phyloP scores from a whole-genome alignment of 1,140 invertebrate genomes.

The Bactericera cockerelli region DNA sequence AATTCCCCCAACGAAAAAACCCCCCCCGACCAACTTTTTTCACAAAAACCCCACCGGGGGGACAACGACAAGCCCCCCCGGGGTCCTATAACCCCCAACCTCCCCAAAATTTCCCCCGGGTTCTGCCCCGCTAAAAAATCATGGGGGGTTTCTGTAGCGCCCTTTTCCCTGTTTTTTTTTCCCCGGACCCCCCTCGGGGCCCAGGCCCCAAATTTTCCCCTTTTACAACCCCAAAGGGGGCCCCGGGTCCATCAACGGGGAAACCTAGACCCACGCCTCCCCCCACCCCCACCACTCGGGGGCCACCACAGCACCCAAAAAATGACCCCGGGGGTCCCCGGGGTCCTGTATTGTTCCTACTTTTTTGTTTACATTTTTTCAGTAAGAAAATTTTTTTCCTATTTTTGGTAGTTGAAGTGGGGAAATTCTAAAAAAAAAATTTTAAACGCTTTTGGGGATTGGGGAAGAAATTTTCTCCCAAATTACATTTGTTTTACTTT shows the following conservation, averaged over 20 bases:
- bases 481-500: no score
- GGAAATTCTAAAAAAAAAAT: no score
- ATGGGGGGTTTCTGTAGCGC: constrained; percentile 64
- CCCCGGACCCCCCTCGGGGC: constrained; percentile 53
- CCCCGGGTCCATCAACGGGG: constrained; percentile 24
- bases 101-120: constrained; percentile 57
- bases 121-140: constrained; percentile 60
- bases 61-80: constrained; percentile 19
- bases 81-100: constrained; percentile 20
- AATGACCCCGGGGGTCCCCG: constrained; percentile 65
- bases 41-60: no score
- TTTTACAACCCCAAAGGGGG: constrained; percentile 58
- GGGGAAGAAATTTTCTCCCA: no score
- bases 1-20: constrained; percentile 25
- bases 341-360: constrained; percentile 78
- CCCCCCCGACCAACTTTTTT: no score
- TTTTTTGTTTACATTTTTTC: constrained; percentile 80
- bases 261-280: constrained; percentile 31
- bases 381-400: no score
- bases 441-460: no score
- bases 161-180: constrained; percentile 55
- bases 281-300: constrained; percentile 30
- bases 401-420: no score
- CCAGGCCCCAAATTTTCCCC: constrained; percentile 50
- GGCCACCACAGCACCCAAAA: constrained; percentile 43